These are phyloP conservation scores for Drosophila oshimai DNA, from an alignment of 1,140 invertebrate genomes.

Conservation along the genomic window DNA sequence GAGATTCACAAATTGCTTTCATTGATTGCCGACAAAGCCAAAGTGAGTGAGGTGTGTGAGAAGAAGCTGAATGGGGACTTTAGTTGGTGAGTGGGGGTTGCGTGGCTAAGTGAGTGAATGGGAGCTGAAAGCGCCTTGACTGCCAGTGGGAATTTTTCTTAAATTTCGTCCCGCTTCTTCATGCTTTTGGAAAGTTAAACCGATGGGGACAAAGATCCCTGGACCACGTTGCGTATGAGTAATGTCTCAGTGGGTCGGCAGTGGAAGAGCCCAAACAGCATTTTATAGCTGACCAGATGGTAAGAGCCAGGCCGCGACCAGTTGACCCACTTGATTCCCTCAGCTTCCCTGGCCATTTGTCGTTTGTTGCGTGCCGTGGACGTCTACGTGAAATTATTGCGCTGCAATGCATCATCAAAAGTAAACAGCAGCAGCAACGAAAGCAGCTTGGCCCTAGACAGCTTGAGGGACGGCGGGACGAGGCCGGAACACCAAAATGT, in stretches of 20 bases:
- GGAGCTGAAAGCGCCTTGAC: not conserved
- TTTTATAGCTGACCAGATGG: conserved; percentile 52
- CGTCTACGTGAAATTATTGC: conserved; percentile 76
- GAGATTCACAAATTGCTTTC: conserved; percentile 78
- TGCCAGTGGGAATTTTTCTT: conserved; percentile 26
- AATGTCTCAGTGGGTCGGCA: conserved; percentile 23
- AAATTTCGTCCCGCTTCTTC: conserved; percentile 19
- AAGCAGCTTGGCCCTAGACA: conserved; percentile 28
- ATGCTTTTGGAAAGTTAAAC: not conserved
- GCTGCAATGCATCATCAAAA: conserved; percentile 76
- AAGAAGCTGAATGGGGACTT: conserved; percentile 20
- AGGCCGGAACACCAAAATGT: conserved; percentile 29
- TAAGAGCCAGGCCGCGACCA: conserved; percentile 29
- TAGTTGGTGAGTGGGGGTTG: not conserved
- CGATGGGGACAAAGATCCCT: not conserved
- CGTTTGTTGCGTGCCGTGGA: conserved; percentile 59
- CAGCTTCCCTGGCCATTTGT: conserved; percentile 27
- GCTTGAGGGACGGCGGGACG: conserved; percentile 3
- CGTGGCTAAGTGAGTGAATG: not conserved
- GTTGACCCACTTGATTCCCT: conserved; percentile 14
- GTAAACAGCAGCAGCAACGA: conserved; percentile 53
- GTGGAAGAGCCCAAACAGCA: conserved; percentile 37
- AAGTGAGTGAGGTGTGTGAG: conserved; percentile 9
- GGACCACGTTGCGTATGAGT: conserved; percentile 47
- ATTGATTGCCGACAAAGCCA: conserved; percentile 72